Evolutionary conservation across 2,113 vertebrate species (phyloP).

Genomic region (Tricholaema leucomelas): DNA sequence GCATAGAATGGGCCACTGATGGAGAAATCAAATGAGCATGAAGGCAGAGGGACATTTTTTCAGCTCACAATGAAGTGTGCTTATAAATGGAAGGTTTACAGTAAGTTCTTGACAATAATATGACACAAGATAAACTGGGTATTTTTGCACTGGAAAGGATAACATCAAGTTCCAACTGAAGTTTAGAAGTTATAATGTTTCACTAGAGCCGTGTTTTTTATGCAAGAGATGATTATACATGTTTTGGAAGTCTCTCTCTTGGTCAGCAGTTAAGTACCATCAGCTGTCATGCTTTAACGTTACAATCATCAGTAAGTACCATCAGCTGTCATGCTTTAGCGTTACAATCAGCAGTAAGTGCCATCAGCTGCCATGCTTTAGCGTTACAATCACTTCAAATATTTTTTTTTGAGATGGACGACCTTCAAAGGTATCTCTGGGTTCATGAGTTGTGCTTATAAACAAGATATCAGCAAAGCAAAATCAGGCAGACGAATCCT

Average conservation of each 20-base stretch:
- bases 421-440: not conserved
- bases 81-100: not conserved
- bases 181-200: not conserved
- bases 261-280: not conserved
- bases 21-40: not conserved
- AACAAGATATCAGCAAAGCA: not conserved
- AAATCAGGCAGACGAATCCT: not conserved
- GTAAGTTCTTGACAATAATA: not conserved
- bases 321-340: constrained; percentile 3
- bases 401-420: not conserved
- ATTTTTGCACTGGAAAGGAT: not conserved
- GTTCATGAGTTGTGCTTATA: not conserved
- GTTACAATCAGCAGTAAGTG: not conserved
- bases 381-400: not conserved
- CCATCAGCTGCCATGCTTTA: not conserved
- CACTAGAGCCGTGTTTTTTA: not conserved
- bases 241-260: not conserved
- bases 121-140: not conserved
- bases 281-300: constrained; percentile 9
- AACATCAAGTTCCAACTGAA: not conserved
- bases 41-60: not conserved
- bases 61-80: not conserved
- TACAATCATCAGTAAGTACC: not conserved
- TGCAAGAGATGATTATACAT: not conserved
- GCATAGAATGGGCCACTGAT: not conserved